These are phyloP conservation scores for Sterrhoptilus dennistouni DNA, from an alignment of 2,113 vertebrate species.

Conservation along the genomic window DNA sequence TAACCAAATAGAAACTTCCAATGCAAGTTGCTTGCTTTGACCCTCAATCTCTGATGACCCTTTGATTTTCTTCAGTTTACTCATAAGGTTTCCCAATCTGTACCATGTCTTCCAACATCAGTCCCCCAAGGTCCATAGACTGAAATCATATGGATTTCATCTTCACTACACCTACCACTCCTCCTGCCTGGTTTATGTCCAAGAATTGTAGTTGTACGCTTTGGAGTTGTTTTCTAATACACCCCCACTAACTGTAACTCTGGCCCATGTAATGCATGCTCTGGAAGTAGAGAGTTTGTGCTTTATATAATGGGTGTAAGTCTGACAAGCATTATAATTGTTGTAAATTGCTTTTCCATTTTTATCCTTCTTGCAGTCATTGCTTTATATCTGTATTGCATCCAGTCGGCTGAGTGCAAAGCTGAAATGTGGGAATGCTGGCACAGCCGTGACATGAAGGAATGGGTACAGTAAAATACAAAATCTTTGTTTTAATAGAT, in stretches of 20 bases:
- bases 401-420: background rate
- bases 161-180: background rate
- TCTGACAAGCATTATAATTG: background rate
- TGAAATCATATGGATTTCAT: background rate
- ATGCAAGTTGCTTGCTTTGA: background rate
- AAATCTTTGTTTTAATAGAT: background rate
- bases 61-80: background rate
- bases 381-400: background rate
- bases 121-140: background rate
- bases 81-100: background rate
- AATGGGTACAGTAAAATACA: background rate
- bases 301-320: background rate
- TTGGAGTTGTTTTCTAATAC: background rate
- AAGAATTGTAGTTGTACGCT: background rate
- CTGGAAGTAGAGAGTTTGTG: background rate
- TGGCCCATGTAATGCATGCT: background rate
- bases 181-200: background rate
- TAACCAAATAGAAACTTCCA: background rate
- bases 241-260: background rate
- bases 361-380: background rate
- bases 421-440: background rate
- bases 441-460: background rate
- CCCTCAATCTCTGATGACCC: background rate
- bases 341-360: background rate
- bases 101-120: background rate